These are phyloP conservation scores for Montipora cactus DNA, from an alignment of 64 coral and sea anemone genomes.

Conservation along the genomic window DNA sequence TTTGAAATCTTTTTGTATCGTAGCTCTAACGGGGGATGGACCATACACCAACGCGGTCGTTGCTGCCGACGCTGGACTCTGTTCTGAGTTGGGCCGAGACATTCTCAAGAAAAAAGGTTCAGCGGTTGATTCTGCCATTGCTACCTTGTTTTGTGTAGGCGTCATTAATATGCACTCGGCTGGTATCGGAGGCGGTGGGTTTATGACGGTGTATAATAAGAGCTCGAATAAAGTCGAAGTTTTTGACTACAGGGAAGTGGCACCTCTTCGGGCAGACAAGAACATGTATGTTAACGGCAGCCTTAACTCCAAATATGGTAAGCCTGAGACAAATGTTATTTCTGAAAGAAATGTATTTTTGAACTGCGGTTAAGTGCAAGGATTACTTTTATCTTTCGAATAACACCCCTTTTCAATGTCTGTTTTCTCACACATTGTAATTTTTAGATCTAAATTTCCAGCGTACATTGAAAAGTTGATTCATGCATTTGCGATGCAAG, in stretches of 20 bases:
- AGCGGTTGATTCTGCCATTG: slow-evolving; percentile 89
- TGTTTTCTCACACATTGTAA: no score
- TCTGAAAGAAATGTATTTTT: neutral
- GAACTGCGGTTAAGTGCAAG: no score
- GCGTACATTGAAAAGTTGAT: no score
- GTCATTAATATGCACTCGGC: slow-evolving; percentile 96
- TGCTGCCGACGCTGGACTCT: slow-evolving; percentile 80
- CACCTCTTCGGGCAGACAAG: slow-evolving; percentile 60
- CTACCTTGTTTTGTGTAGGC: slow-evolving; percentile 88
- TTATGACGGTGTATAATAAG: slow-evolving; percentile 84
- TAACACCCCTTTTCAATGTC: no score
- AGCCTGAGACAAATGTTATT: neutral
- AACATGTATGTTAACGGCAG: slow-evolving; percentile 83
- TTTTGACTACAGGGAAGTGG: slow-evolving; percentile 84
- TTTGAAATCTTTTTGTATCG: neutral
- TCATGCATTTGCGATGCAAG: no score
- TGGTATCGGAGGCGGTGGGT: slow-evolving; percentile 94
- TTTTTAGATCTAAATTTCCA: no score
- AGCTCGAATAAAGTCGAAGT: slow-evolving; percentile 36
- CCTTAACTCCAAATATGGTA: slow-evolving; percentile 52
- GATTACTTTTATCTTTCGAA: no score
- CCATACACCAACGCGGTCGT: slow-evolving; percentile 82
- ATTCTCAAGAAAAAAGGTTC: slow-evolving; percentile 91
- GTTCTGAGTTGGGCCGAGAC: slow-evolving; percentile 86
- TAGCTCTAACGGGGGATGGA: slow-evolving; percentile 51